These are phyloP conservation scores for Eledona agricola DNA, from an alignment of 2,888 invertebrate genomes.

Conservation along the genomic window DNA sequence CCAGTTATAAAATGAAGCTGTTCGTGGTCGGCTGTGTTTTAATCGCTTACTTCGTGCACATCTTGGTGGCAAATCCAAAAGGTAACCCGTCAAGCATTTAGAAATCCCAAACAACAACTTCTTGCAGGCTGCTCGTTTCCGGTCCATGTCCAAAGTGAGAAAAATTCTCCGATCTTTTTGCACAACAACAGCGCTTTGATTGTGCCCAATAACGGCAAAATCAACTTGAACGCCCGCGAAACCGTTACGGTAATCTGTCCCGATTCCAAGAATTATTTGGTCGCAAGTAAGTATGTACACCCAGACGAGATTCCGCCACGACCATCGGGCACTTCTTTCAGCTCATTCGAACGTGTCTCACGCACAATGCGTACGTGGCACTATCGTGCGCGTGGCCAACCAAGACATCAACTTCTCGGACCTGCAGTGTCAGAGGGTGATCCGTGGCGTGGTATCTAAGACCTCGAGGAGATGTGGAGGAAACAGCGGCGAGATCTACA, in stretches of 20 bases:
- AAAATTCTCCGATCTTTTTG: constrained; percentile 42
- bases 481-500: constrained; percentile 46
- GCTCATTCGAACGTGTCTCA: constrained; percentile 49
- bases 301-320: constrained; percentile 1
- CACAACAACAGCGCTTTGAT: constrained; percentile 46
- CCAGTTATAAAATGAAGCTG: constrained; percentile 31
- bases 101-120: not conserved
- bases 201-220: constrained; percentile 45
- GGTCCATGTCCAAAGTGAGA: constrained; percentile 25
- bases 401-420: constrained; percentile 44
- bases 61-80: constrained; percentile 16
- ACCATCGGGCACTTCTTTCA: constrained; percentile 41
- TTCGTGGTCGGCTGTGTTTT: constrained; percentile 26
- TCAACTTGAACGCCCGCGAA: constrained; percentile 45
- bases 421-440: constrained; percentile 49
- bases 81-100: constrained; percentile 18
- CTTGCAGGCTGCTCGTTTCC: constrained; percentile 25
- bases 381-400: constrained; percentile 45
- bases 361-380: constrained; percentile 46
- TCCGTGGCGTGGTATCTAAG: constrained; percentile 49
- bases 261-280: constrained; percentile 48
- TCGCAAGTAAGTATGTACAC: constrained; percentile 46
- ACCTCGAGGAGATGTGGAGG: constrained; percentile 52
- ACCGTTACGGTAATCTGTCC: constrained; percentile 50
- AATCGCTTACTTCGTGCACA: constrained; percentile 20